Conservation (phyloP, 1,140 invertebrate genomes). For the Vanessa atalanta region DNA sequence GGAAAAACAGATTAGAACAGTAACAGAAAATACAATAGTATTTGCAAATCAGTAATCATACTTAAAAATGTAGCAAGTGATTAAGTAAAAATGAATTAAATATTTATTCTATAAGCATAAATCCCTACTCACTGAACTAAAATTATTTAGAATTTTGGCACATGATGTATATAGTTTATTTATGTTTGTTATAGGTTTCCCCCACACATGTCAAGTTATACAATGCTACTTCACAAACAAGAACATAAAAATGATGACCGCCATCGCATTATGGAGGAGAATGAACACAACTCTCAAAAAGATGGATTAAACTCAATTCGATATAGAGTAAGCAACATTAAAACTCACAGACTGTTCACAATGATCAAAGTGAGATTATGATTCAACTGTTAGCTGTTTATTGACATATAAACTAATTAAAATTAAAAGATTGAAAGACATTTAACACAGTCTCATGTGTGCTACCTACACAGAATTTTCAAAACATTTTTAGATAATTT, state of each 20-base stretch:
- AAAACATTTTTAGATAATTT: no score
- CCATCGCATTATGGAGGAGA: constrained; percentile 45
- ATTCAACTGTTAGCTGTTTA: constrained; percentile 8
- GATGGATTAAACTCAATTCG: constrained; percentile 49
- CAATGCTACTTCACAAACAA: constrained; percentile 66
- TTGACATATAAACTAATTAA: background rate
- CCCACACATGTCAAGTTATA: constrained; percentile 63
- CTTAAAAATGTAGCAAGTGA: no score
- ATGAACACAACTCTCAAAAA: constrained; percentile 4
- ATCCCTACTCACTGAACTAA: no score
- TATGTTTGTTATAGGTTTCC: constrained; percentile 55
- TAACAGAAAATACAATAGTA: no score
- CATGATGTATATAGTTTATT: background rate
- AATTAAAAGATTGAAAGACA: no score
- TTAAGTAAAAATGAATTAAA: no score
- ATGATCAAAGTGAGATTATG: constrained; percentile 57
- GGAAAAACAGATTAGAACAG: no score
- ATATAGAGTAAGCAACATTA: constrained; percentile 38
- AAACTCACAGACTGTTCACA: constrained; percentile 52
- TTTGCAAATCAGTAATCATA: no score
- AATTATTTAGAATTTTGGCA: background rate
- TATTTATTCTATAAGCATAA: no score
- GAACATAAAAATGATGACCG: constrained; percentile 52
- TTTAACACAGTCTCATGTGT: no score
- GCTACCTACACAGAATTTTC: no score